Percentiles rank a stretch among this genome's conserved stretches.
Conservation (phyloP, 2,113 vertebrate genomes). For the Gavia stellata region DNA sequence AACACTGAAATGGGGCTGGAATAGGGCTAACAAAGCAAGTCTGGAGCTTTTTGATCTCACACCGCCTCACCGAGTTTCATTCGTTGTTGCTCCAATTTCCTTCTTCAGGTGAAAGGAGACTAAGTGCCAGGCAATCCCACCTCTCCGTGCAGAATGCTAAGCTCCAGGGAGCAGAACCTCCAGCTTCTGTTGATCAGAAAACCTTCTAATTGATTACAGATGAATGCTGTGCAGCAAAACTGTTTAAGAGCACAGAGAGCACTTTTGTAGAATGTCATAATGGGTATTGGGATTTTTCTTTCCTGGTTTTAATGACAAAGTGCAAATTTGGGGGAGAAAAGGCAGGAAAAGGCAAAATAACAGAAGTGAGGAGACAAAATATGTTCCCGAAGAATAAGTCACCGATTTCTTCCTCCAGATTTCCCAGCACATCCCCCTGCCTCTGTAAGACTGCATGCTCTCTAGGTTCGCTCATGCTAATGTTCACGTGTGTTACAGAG, state of each 20-base stretch:
- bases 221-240: background rate
- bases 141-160: background rate
- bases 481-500: background rate
- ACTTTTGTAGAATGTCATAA: constrained; percentile 61
- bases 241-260: constrained; percentile 58
- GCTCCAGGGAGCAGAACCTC: constrained; percentile 54
- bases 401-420: background rate
- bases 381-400: background rate
- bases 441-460: rapidly evolving
- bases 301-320: constrained; percentile 57
- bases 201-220: constrained; percentile 56
- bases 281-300: constrained; percentile 46
- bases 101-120: constrained; percentile 42
- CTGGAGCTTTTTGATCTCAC: constrained; percentile 22
- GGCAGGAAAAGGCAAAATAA: background rate
- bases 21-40: background rate
- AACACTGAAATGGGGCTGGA: background rate
- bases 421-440: background rate
- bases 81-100: constrained; percentile 4
- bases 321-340: constrained; percentile 26
- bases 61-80: constrained; percentile 12
- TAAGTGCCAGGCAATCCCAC: constrained; percentile 42
- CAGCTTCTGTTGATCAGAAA: constrained; percentile 61
- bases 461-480: background rate
- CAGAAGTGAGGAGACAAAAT: constrained; percentile 14